A percentile compares a stretch with the other conserved stretches of the same genome.
Conservation (phyloP, 2,797 vertebrate genomes). For the Falco cherrug region DNA sequence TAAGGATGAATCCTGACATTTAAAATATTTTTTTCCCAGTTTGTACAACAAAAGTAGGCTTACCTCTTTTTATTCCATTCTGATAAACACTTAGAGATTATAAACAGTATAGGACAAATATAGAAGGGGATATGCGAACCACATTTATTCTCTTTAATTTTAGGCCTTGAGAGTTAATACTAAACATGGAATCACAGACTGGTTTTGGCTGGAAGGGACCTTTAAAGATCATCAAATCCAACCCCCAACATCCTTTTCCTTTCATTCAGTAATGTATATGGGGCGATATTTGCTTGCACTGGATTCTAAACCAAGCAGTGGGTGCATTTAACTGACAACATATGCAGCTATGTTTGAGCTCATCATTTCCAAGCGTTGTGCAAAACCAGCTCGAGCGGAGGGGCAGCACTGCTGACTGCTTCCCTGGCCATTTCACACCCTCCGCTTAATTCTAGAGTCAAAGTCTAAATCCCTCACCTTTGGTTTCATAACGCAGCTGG, state of each 20-base stretch:
- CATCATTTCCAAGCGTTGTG: not conserved
- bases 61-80: not conserved
- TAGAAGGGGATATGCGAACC: not conserved
- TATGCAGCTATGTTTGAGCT: not conserved
- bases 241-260: not conserved
- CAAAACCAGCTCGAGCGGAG: not conserved
- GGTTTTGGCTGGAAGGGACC: not conserved
- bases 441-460: not conserved
- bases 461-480: not conserved
- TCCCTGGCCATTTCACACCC: not conserved
- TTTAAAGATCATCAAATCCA: not conserved
- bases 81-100: not conserved
- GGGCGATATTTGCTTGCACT: not conserved
- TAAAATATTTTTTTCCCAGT: not conserved
- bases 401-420: not conserved
- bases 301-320: not conserved
- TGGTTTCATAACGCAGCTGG: not conserved
- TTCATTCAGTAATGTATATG: accelerated
- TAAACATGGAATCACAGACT: not conserved
- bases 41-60: not conserved
- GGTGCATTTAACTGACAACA: not conserved
- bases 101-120: not conserved
- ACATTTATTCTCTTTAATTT: not conserved
- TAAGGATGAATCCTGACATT: not conserved
- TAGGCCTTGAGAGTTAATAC: not conserved